phyloP scores from a whole-genome alignment of 2,888 invertebrate species.

The Strigamia maritima region DNA sequence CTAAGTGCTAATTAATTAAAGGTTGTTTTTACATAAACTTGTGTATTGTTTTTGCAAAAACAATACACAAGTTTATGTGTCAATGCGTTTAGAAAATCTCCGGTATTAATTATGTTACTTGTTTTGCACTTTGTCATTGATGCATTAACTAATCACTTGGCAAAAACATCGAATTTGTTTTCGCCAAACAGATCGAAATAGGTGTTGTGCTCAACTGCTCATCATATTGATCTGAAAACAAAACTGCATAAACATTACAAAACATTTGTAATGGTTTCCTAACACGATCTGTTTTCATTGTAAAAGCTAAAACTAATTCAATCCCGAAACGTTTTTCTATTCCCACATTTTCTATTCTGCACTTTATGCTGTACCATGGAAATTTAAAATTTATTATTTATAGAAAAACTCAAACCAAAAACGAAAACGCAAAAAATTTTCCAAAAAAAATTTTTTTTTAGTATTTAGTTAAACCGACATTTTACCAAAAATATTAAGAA shows the following conservation, averaged over 20 bases:
- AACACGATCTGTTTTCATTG: neutral
- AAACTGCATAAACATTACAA: neutral
- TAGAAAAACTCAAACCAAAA: too few relatives aligned
- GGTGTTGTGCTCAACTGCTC: neutral
- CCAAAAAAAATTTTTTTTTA: too few relatives aligned
- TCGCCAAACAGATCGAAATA: neutral
- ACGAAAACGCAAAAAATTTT: too few relatives aligned
- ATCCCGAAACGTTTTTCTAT: neutral
- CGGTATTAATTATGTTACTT: neutral
- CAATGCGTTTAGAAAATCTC: neutral
- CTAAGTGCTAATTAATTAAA: too few relatives aligned
- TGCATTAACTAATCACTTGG: neutral
- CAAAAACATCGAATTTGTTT: neutral
- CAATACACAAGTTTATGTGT: too few relatives aligned
- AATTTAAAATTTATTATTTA: neutral
- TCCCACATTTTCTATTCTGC: neutral
- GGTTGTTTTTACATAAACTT: too few relatives aligned
- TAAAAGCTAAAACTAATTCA: neutral
- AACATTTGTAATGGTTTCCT: neutral
- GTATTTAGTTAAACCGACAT: too few relatives aligned
- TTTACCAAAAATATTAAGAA: too few relatives aligned
- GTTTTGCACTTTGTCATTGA: too few relatives aligned
- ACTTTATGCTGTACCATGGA: too few relatives aligned
- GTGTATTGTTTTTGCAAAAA: too few relatives aligned
- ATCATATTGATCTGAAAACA: neutral